Base-by-base conservation (phyloP, 2,888 invertebrate species). In the Dynastes hyllus region DNA sequence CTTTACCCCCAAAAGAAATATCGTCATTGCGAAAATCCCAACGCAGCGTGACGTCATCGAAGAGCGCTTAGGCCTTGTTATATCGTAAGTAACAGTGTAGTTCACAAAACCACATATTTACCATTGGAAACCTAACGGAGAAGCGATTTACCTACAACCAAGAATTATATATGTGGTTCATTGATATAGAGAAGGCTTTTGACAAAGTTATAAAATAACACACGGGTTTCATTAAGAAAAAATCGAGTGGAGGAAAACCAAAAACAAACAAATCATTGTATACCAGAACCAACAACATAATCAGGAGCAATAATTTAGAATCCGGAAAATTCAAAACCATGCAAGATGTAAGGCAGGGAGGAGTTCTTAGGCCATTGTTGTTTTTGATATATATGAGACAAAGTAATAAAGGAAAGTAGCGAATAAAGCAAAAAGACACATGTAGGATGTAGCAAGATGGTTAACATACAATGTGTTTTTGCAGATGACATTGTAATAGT, bases 21-120 rank as follows among this genome's bases (percentile, higher is more conserved):
- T 16, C 16, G 16, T 16, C 16, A 16, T 16, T 16, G 0, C 16
- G 16, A 16, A 16, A 0, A 16, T 16, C 16, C 16, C 16, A 16
- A 16, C 16, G 16, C 16, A 16, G 16, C 16, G 16, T 16, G 16
- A 16, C 16, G 16, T 16, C 16, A 16, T 16, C 16, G 16, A 16
- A 16, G 16, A 16, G 16, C 16, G 16, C 16, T 16, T 16, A 16
- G 16, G 16, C 16, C 16, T 16, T 16, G 16, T 16, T 16, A 16
- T 16, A 16, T 0, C 16, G 16, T 16, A 16, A 16, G 16, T 16
- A 16, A 16, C 16, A 16, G 16, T 16, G 16, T n/a, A 65, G 11
- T 1, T 11, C 13, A 65, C 65, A 65, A n/a, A 9, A 65, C 65
- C n/a, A 65, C 32, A 65, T 65, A 32, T 65, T 65, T 29, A 65